These are phyloP conservation scores for Potamarius usumacintae DNA, from an alignment of 2,113 vertebrate species.

Conservation along the genomic window DNA sequence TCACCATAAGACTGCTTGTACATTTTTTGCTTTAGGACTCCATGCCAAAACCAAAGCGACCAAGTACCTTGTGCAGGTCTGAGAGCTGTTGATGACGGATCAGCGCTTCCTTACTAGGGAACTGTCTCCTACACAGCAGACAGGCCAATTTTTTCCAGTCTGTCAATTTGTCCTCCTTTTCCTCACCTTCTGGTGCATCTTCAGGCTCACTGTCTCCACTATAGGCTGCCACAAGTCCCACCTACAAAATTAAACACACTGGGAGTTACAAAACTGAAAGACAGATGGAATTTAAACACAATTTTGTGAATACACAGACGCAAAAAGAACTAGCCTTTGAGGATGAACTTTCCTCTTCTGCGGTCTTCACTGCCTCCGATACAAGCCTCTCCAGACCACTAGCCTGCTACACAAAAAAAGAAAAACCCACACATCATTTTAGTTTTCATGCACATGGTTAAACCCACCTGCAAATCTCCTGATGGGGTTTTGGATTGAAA, in stretches of 20 bases:
- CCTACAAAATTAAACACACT: conserved; percentile 62
- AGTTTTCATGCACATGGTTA: background rate
- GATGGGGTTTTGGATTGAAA: background rate
- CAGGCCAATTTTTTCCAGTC: conserved; percentile 98
- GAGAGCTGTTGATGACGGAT: conserved; percentile 94
- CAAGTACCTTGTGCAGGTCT: conserved; percentile 91
- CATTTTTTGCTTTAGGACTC: background rate
- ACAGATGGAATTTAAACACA: background rate
- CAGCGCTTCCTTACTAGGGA: conserved; percentile 91
- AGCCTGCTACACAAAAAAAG: conserved; percentile 68
- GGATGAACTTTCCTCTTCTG: conserved; percentile 79
- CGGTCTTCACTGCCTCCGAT: conserved; percentile 77
- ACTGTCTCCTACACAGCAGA: conserved; percentile 91
- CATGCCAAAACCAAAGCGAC: background rate
- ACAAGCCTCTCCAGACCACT: conserved; percentile 84
- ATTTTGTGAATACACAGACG: too few relatives aligned
- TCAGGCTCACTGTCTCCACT: conserved; percentile 97
- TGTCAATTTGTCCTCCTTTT: conserved; percentile 85
- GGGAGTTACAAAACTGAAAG: background rate
- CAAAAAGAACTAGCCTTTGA: conserved; percentile 64
- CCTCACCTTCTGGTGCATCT: conserved; percentile 80
- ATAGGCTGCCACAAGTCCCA: conserved; percentile 93
- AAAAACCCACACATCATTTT: background rate
- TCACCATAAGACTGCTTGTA: background rate
- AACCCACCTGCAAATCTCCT: background rate